These are phyloP conservation scores for Dynastes hyllus DNA, from an alignment of 2,888 invertebrate species.

Conservation along the genomic window DNA sequence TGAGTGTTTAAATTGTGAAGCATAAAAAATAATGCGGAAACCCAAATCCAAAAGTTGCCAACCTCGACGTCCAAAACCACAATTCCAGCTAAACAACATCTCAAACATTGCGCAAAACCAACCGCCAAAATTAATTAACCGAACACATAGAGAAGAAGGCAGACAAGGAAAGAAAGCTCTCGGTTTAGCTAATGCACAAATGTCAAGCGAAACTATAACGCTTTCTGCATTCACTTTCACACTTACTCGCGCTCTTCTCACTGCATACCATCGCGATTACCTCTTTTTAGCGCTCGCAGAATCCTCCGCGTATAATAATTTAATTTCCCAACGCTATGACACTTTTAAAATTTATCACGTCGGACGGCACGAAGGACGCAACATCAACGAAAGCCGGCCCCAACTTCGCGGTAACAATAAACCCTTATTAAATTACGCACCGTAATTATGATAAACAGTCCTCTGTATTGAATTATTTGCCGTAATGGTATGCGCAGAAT, in stretches of 20 bases:
- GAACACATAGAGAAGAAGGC: not conserved
- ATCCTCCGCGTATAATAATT: slow-evolving; percentile 18
- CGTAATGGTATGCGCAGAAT: not conserved
- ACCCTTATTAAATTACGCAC: slow-evolving; percentile 10
- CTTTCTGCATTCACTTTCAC: not conserved
- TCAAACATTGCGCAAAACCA: slow-evolving; percentile 3
- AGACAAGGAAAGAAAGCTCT: not conserved
- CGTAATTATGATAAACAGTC: slow-evolving; percentile 18
- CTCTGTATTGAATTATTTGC: not conserved
- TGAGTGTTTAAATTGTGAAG: no score
- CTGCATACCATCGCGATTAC: not conserved
- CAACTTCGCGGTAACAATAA: not conserved
- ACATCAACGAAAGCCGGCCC: not conserved
- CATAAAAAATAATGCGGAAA: no score
- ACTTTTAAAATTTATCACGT: slow-evolving; percentile 26
- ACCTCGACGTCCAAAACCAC: not conserved
- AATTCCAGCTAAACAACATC: not conserved
- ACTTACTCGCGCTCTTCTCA: not conserved
- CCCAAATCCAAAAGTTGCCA: no score
- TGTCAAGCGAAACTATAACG: slow-evolving; percentile 6
- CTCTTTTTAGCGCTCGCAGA: not conserved
- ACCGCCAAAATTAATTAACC: slow-evolving; percentile 20
- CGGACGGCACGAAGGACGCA: not conserved
- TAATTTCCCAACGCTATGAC: slow-evolving; percentile 14
- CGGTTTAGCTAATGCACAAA: slow-evolving; percentile 16